Conservation (phyloP, 2,888 invertebrate species). For the Thymelicus acteon region DNA sequence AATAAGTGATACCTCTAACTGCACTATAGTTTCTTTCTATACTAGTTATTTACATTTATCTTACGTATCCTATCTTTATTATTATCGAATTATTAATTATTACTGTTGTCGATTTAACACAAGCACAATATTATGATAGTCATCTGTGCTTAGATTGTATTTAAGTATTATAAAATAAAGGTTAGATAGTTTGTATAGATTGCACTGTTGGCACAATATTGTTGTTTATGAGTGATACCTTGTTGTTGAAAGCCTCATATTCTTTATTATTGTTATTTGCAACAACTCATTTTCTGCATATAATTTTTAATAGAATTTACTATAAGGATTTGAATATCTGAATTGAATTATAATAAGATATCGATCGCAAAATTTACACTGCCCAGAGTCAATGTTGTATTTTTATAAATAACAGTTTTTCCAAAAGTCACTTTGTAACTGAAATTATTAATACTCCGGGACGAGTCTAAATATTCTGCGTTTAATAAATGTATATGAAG, state of each 20-base stretch:
- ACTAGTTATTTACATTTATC: background rate
- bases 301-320: constrained; percentile 56
- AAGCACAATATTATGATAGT: constrained; percentile 24
- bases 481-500: constrained; percentile 24
- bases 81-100: constrained; percentile 12
- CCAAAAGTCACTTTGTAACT: constrained; percentile 30
- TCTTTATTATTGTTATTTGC: constrained; percentile 40
- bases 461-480: constrained; percentile 60
- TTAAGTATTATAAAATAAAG: constrained; percentile 43
- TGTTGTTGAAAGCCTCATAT: constrained; percentile 45
- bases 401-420: constrained; percentile 39
- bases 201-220: constrained; percentile 75
- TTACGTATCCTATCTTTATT: constrained; percentile 3
- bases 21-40: background rate
- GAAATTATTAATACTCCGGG: constrained; percentile 54
- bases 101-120: constrained; percentile 26
- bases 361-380: constrained; percentile 59
- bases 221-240: constrained; percentile 51
- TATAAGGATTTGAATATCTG: constrained; percentile 62
- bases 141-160: constrained; percentile 6
- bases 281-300: constrained; percentile 30
- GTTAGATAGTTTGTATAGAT: constrained; percentile 54
- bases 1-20: background rate
- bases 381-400: constrained; percentile 50
- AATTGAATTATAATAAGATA: constrained; percentile 50